Base-by-base conservation (phyloP, 2,797 vertebrate species). In the Cichlasoma orientale region DNA sequence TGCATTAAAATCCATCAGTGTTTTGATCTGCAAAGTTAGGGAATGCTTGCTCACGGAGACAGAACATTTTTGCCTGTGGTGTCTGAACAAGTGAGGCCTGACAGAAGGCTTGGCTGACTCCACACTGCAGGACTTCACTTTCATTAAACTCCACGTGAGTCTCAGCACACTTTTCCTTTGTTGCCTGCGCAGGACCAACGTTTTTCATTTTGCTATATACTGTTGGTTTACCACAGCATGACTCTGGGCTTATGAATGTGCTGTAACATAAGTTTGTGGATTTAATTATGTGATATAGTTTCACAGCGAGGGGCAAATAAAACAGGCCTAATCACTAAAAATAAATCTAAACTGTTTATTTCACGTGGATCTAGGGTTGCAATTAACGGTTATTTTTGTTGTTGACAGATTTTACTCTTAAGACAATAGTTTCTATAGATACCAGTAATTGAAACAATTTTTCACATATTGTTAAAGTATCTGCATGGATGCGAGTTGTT, bases 111-210 rank as follows among this genome's bases (percentile, higher is more conserved):
- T 18, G 79, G 70, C 44, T 33, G 61, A 74, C 75, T 56, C 70
- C 18, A 41, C 81, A 27, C 88, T 55, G 82, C 79, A 82, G 77
- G 91, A 86, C 82, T 77, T 85, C 29, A 36, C 88, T 87, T 88
- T 84, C 82, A 91, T 90, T 87, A 81, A 88, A 86, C 82, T 90
- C 78, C 74, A 72, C 68, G 75, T 78, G 68, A 76, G 82, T 71
- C 75, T 79, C 79, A 73, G 78, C 61, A 63, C 25, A 68, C 33
- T 63, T 41, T 41, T 29, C 36, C 74, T 82, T 82, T 82, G 76
- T 86, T 74, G 71, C 84, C 75, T 75, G 74, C 78, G 70, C 79
- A 83, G 41, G 18, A 18, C 7, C 13, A 9, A 21, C 53, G 52
- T 80, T 74, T 85, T 79, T 87, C 78, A 76, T 61, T 69, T 50